phyloP scores from a whole-genome alignment of 2,797 vertebrate genomes.

The Cryptoblepharus egeriae region DNA sequence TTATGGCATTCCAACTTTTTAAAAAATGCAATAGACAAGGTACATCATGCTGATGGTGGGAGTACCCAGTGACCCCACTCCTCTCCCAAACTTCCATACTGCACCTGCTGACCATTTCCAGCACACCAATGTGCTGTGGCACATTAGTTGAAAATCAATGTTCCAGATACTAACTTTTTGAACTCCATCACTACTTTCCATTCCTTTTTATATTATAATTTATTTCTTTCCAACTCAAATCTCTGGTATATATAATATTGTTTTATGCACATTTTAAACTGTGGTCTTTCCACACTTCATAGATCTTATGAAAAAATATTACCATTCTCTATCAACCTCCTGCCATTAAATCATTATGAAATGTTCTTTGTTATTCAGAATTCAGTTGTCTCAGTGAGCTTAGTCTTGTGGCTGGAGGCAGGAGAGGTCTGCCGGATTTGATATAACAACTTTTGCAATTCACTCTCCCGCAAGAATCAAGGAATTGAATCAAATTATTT shows the following conservation, averaged over 20 bases:
- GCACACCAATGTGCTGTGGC: too few species aligned
- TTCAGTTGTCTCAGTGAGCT: slow-evolving; percentile 28
- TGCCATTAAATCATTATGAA: slow-evolving; percentile 38
- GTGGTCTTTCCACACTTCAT: slow-evolving; percentile 11
- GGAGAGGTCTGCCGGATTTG: slow-evolving; percentile 10
- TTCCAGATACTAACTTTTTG: background rate
- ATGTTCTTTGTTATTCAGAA: slow-evolving; percentile 27
- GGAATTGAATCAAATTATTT: slow-evolving; percentile 19
- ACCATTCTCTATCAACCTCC: slow-evolving; percentile 16
- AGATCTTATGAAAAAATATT: slow-evolving; percentile 18
- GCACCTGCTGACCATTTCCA: too few species aligned
- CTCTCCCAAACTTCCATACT: too few species aligned
- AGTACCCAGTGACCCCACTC: too few species aligned
- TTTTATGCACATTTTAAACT: slow-evolving; percentile 18
- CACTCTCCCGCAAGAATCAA: slow-evolving; percentile 9
- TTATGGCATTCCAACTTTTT: too few species aligned
- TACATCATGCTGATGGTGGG: too few species aligned
- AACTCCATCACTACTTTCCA: slow-evolving; percentile 10
- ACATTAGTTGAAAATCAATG: too few species aligned
- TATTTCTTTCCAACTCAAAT: background rate
- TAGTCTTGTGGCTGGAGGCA: slow-evolving; percentile 4
- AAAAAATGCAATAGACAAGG: too few species aligned
- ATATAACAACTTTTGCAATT: slow-evolving; percentile 25
- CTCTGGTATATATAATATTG: slow-evolving; percentile 6
- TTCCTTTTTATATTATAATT: background rate